phyloP scores from a whole-genome alignment of 23 tunicate species.

The Trididemnum miniatum region DNA sequence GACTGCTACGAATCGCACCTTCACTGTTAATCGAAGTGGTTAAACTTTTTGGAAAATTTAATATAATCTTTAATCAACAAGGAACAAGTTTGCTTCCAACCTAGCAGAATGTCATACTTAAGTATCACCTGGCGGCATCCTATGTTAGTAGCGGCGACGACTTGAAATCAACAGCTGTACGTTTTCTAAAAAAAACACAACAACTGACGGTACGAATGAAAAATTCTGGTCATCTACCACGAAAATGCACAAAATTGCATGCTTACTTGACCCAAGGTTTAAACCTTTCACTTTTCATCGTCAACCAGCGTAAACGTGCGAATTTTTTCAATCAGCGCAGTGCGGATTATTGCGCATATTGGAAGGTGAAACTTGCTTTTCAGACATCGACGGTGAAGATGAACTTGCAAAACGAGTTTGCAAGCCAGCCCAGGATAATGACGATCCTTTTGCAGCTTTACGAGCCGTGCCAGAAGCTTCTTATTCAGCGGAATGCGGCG shows the following conservation, averaged over 20 bases:
- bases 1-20: not conserved
- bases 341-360: not conserved
- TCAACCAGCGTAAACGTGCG: constrained; percentile 2
- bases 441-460: constrained; percentile 8
- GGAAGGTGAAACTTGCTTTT: constrained; percentile 5
- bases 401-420: not conserved
- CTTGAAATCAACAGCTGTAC: not conserved
- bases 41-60: no score
- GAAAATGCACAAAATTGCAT: constrained; percentile 10
- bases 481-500: not conserved
- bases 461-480: not conserved
- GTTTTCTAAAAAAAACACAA: constrained; percentile 14
- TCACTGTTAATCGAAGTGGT: not conserved
- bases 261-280: constrained; percentile 13
- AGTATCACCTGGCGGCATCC: not conserved
- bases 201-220: not conserved
- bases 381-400: not conserved
- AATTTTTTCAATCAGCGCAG: constrained; percentile 8
- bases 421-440: not conserved
- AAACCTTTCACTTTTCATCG: constrained; percentile 6
- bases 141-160: not conserved
- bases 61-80: not conserved
- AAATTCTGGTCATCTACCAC: constrained; percentile 9
- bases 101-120: constrained; percentile 16
- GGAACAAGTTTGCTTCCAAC: constrained; percentile 12